These are phyloP conservation scores for Athalia cordata DNA, from an alignment of 2,888 invertebrate species.

Conservation along the genomic window DNA sequence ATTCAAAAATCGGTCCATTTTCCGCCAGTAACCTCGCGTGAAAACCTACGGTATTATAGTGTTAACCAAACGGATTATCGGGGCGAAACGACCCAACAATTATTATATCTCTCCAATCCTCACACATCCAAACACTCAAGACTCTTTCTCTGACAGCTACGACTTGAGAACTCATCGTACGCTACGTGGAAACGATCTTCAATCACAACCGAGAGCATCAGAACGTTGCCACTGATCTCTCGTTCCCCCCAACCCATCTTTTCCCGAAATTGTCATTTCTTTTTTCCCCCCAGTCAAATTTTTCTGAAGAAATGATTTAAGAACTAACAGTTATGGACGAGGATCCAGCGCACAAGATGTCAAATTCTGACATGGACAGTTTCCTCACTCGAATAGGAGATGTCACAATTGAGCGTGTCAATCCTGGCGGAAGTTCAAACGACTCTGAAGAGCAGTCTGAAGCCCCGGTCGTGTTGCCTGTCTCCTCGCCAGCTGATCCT, in stretches of 20 bases:
- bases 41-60: not conserved
- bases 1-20: not conserved
- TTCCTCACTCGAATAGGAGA: slow-evolving; percentile 77
- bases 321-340: slow-evolving; percentile 24
- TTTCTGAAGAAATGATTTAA: not conserved
- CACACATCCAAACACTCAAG: not conserved
- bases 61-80: not conserved
- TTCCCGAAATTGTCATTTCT: not conserved
- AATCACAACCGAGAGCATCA: not conserved
- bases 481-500: slow-evolving; percentile 52
- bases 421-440: slow-evolving; percentile 64
- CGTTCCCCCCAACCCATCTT: not conserved
- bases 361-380: slow-evolving; percentile 74
- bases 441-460: slow-evolving; percentile 55
- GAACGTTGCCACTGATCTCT: not conserved
- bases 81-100: not conserved
- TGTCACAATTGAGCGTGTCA: slow-evolving; percentile 77
- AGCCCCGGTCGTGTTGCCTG: slow-evolving; percentile 62
- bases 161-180: not conserved
- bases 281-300: not conserved
- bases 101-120: not conserved
- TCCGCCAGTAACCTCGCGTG: not conserved
- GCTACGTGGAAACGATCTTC: not conserved
- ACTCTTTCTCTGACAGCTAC: slow-evolving; percentile 28
- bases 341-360: slow-evolving; percentile 59